Base-by-base conservation (phyloP, 2,888 invertebrate species). In the Cordilura impudica region DNA sequence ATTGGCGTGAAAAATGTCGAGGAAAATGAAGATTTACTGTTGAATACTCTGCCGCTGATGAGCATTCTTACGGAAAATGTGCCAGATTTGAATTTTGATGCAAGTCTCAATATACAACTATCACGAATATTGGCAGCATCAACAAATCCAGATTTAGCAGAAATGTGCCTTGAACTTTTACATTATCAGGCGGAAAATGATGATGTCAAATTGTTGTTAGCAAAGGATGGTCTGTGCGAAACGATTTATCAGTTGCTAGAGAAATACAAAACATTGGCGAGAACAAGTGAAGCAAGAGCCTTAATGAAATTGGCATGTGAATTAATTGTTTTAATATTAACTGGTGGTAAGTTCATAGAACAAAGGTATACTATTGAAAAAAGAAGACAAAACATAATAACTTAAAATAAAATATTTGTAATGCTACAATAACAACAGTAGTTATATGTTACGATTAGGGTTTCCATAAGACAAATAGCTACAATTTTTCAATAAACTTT, bases 251-350 rank as follows among this genome's bases (percentile, higher is more conserved):
- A 92, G 58, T 91, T 96, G 14, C 90, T 97, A 35, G 95, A 95
- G 86, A 93, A 93, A 83, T 93, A 94, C 85, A 93, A 91, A 87
- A 91, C 90, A 83, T 90, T 92, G 71, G 92, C 91, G 65, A 93
- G 93, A 86, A 93, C 94, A 82, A 94, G 93, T 81, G 90, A 89
- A 80, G 92, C 92, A 16, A 90, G 93, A 83, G 92, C 94, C 2
- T 91, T 95, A 4, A 92, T 96, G 89, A 96, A 96, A 90, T 92
- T 95, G 87, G 95, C 96, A 19, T 96, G 96, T 85, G 96, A 97
- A 88, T 92, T 97, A 35, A 93, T 97, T 82, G 94, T 97, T 29
- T 92, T 95, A 63, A 94, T 97, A 74, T 90, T 97, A 47, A 96
- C 96, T 70, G 97, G 96, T 90, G 97, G 96, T 96, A 89, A 87